Base-by-base conservation (phyloP, 2,888 invertebrate genomes). In the Eristalinus sepulchralis region DNA sequence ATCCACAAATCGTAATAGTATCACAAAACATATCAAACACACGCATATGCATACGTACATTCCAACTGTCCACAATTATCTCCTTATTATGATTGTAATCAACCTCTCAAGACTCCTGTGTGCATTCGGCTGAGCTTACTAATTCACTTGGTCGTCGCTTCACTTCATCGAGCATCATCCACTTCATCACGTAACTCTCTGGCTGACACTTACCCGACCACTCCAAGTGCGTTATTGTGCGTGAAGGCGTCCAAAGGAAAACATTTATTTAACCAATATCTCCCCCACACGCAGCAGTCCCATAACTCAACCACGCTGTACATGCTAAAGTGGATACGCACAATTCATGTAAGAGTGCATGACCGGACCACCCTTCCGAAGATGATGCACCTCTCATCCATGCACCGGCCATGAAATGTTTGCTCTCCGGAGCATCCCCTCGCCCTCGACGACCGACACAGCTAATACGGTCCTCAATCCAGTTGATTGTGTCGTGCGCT, bases 231-330 rank as follows among this genome's bases (percentile, higher is more conserved):
- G 78, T 83, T 83, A 86, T 86, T 83, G 86, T 86, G 83, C 86
- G 78, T 86, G 62, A 86, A 86, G 86, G 86, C 83, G 86, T 86
- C 83, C 78, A 71, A 86, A 86, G 86, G 86, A 86, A 86, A 86
- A 86, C 86, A 86, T 86, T 86, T 86, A 86, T 82, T 86, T 75
- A 86, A 68, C 77, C 68, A 86, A 78, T 73, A 82, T 68, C 60
- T 72, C 71, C 62, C 53, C 64, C 47, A 10, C 53, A 53, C 17
- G 24, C 63, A 60, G 60, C 67, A 53, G 31, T 0, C 22, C 83
- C 66, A 79, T 86, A 79, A 86, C 57, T 83, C 78, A 86, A 73
- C 75, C 53, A 27, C 78, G 59, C 33, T 39, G 67, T 57, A 24
- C 20, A 62, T 59, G 70, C 24, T 82, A 22, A 83, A 86, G 83